A percentile compares a stretch with the other conserved stretches of the same genome.
These are phyloP conservation scores for Tenthredo distinguenda DNA, from an alignment of 2,888 invertebrate genomes.

Conservation along the genomic window DNA sequence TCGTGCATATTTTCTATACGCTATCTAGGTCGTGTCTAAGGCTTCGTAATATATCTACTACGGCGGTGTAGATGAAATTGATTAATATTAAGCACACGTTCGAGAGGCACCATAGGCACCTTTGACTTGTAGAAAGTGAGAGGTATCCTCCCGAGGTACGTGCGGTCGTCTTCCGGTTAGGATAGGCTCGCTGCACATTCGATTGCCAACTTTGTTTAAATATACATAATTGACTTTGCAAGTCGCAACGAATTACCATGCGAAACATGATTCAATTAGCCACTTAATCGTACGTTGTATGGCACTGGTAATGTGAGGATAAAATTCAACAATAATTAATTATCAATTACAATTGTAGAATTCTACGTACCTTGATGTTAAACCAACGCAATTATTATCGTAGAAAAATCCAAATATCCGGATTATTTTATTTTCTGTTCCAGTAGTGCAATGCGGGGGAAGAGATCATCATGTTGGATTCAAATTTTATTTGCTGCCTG, in stretches of 20 bases:
- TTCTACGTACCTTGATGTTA: background rate
- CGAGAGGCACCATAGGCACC: conserved; percentile 11
- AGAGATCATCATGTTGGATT: conserved; percentile 41
- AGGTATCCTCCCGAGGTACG: conserved; percentile 34
- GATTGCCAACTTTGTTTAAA: conserved; percentile 33
- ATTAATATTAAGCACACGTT: conserved; percentile 38
- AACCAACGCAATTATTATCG: background rate
- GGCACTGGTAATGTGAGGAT: background rate
- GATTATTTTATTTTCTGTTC: background rate
- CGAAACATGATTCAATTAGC: conserved; percentile 11
- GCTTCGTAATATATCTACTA: background rate
- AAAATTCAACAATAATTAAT: background rate
- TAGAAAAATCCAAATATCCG: background rate
- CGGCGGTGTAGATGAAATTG: conserved; percentile 17
- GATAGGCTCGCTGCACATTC: conserved; percentile 14
- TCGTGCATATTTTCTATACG: background rate
- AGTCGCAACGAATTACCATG: conserved; percentile 33
- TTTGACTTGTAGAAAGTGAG: conserved; percentile 46
- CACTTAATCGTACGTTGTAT: background rate
- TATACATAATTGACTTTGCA: conserved; percentile 19
- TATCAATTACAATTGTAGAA: background rate
- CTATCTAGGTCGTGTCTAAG: background rate
- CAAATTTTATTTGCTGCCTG: conserved; percentile 42
- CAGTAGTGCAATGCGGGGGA: conserved; percentile 49
- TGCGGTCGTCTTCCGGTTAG: conserved; percentile 32